Base-by-base conservation (phyloP, 2,888 invertebrate genomes). In the Orgyia antiqua region DNA sequence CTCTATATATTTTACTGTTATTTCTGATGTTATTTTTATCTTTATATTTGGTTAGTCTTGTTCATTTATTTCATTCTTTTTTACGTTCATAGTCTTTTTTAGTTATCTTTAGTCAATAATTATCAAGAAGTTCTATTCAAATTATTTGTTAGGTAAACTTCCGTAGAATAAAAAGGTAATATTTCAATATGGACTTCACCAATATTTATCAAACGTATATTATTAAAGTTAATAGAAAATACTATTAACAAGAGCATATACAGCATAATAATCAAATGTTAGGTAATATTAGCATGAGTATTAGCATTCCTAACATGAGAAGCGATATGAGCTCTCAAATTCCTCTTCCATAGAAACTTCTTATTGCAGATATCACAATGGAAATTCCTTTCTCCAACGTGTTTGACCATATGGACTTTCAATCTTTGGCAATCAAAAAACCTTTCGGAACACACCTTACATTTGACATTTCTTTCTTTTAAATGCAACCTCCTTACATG, bases 331-430 rank as follows among this genome's bases (percentile, higher is more conserved):
- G 83, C 86, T 15, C 80, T 82, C 13, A 91, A 61, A 42, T 89
- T 88, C 31, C 88, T 89, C 52, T 88, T 88, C 57, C 88, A 88
- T 0, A 87, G 68, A 39, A 89, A 87, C 57, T 83, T 88, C 45
- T 87, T 88, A 0, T 87, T 84, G 39, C 90, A 90, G 9, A 88
- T 63, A 36, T 89, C 88, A 36, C 90, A 90, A 29, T 88, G 80
- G 35, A 87, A 88, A 13, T 79, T 79, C 3, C 80, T 74, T 10
- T 87, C 87, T 1, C 84, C 84, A 3, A 76, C 70, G 45, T 88
- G 89, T 31, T 76, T 77, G 5, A 79, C 72, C 66, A 83, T 80
- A 32, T 88, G 89, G 42, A 58, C 62, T 41, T 66, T 80, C 19
- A 83, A 37, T 2, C 71, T 58, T 10, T 62, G 63, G 1, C 50